Percentiles rank a stretch among this genome's conserved stretches.
phyloP scores from a whole-genome alignment of 30 jellyfish, hydroid and myxozoan species.

The Cassiopea xamachana region DNA sequence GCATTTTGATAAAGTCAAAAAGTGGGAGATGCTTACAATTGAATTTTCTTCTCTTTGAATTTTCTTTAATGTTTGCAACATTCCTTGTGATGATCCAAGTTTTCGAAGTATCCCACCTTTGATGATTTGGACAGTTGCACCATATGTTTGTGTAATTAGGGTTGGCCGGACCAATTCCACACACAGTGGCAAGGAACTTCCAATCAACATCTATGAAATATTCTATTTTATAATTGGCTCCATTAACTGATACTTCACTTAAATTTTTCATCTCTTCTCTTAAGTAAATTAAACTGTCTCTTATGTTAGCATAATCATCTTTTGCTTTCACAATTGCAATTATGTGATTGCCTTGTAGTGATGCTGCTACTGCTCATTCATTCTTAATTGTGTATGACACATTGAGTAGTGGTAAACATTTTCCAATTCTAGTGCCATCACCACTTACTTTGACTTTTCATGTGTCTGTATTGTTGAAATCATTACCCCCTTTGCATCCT shows the following conservation, averaged over 20 bases:
- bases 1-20: neutral
- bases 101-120: neutral
- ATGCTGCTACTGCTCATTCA: neutral
- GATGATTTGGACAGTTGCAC: slow-evolving; percentile 26
- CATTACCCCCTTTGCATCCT: neutral
- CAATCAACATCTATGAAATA: neutral
- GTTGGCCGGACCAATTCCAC: slow-evolving; percentile 65
- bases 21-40: neutral
- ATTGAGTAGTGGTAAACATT: slow-evolving; percentile 15
- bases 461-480: neutral
- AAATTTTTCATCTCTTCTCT: slow-evolving; percentile 25
- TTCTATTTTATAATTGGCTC: slow-evolving; percentile 7
- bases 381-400: too few relatives aligned
- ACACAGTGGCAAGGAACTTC: neutral
- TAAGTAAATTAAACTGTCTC: neutral
- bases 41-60: neutral
- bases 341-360: too few relatives aligned
- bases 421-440: slow-evolving; percentile 60
- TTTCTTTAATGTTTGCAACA: neutral
- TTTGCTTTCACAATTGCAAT: too few relatives aligned
- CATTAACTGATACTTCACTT: slow-evolving; percentile 2
- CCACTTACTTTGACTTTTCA: slow-evolving; percentile 21
- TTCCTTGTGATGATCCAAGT: neutral
- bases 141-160: slow-evolving; percentile 35
- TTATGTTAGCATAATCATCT: too few relatives aligned